Base-by-base conservation (phyloP, 2,113 vertebrate species). In the Vulpes lagopus region DNA sequence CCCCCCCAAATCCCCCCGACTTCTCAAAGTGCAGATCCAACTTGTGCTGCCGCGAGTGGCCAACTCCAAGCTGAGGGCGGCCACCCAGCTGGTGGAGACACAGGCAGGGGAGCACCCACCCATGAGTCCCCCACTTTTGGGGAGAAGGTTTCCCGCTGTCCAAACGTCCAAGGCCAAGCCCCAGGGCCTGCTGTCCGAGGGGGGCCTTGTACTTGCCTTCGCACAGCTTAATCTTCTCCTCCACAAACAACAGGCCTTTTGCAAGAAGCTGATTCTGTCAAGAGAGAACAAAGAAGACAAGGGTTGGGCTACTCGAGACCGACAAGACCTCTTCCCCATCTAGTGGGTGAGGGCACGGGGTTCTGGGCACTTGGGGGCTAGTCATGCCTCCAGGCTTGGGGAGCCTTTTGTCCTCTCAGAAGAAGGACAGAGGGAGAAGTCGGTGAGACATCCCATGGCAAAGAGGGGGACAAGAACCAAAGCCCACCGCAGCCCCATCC, bases 201-300 rank as follows among this genome's bases (percentile, higher is more conserved):
- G 23, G 83, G 84, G 96, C 92, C 95, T 92, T 27, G 2, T 96
- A 98, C 98, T 98, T 98, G 99, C 99, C 99, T 96, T 99, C 99
- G 96, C 99, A 99, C 82, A 99, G 97, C 81, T 98, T 99, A 97
- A 99, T 98, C 98, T 99, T 99, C 96, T 99, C 99, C 97, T 99
- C 99, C 98, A 99, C 98, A 93, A 99, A 99, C 85, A 99, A 98
- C 97, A 99, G 98, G 89, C 99, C 99, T 98, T 99, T 99, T 11
- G 97, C 99, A 98, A 99, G 99, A 97, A 99, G 99, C 97, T 99
- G 99, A 98, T 99, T 99, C 99, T 99, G 98, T 96, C 98, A 98
- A 98, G 81, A 99, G 95, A 98, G 73, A 97, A 98, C 95, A 98
- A 81, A 98, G 93, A 98, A 86, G 35, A 98, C 3, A 65, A 23